Base-by-base conservation (phyloP, 1,140 invertebrate genomes). In the Yoshiicerus persimilis region DNA sequence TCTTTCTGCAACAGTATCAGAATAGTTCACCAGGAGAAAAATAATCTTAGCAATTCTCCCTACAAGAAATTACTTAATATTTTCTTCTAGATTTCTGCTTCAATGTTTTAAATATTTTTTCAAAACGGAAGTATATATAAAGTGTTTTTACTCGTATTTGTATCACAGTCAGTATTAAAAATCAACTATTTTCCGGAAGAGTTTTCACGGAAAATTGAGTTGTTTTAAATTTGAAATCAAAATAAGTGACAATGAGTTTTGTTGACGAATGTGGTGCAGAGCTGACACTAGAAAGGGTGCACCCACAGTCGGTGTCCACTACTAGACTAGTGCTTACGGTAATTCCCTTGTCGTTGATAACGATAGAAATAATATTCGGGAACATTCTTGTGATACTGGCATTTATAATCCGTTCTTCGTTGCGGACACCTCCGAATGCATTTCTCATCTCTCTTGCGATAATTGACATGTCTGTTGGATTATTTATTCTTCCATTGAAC, bases 401-500 rank as follows among this genome's bases (percentile, higher is more conserved):
- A 10, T 39, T 88, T 36, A 8, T 47, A 5, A 2, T n/a, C 16
- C 34, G 23, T 1, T 13, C 34, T 10, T 8, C n/a, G 11, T 64
- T 88, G 9, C 84, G 70, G 10, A 86, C 70, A 5, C 84, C 84
- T 62, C 84, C 41, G 38, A 86, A 88, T 83, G 30, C 47, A 0
- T 88, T 86, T 36, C 47, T 88, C 2, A 34, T 62, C 36, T 86
- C 84, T 11, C 30, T 88, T 4, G 87, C 87, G 6, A 6, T 86
- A 8, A 32, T 88, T 11, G 87, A 88, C 38, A 32, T 88, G 62
- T 36, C n/a, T n/a, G 84, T 86, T 6, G 87, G 87, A 16, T 8
- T 86, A n/a, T 56, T 88, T 25, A 56, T 88, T 25, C 87, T 88
- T 36, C 87, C 87, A 32, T 41, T 86, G 16, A 77, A 86, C 25